phyloP scores from a whole-genome alignment of 2,888 invertebrate species.

The Plagodis dolabraria region DNA sequence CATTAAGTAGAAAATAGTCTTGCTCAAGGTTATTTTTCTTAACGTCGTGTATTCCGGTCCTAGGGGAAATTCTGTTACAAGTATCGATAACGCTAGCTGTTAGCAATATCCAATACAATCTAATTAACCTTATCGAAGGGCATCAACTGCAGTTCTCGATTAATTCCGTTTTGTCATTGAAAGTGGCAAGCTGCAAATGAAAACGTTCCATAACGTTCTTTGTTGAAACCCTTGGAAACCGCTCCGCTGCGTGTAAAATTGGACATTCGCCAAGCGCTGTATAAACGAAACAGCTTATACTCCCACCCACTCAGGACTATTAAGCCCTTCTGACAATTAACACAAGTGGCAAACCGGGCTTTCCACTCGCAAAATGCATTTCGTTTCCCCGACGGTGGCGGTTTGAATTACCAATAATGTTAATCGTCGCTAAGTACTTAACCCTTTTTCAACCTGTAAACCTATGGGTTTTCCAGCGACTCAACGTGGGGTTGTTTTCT shows the following conservation, averaged over 20 bases:
- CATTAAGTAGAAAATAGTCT: background rate
- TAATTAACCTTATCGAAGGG: slow-evolving; percentile 9
- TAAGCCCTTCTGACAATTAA: slow-evolving; percentile 35
- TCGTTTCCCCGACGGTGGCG: slow-evolving; percentile 22
- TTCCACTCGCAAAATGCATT: slow-evolving; percentile 33
- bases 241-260: slow-evolving; percentile 36
- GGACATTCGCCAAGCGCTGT: slow-evolving; percentile 39
- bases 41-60: slow-evolving; percentile 6
- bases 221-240: slow-evolving; percentile 34
- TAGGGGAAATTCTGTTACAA: slow-evolving; percentile 2
- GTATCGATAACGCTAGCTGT: slow-evolving; percentile 7
- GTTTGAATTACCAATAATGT: slow-evolving; percentile 16
- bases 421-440: background rate
- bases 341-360: slow-evolving; percentile 25
- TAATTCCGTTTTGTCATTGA: background rate
- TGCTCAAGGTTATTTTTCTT: slow-evolving; percentile 14
- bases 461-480: slow-evolving; percentile 15
- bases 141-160: slow-evolving; percentile 2
- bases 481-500: slow-evolving; percentile 9
- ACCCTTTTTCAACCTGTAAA: background rate
- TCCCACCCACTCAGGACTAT: slow-evolving; percentile 27
- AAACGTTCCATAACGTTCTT: slow-evolving; percentile 25
- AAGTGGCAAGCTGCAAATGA: slow-evolving; percentile 12
- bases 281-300: slow-evolving; percentile 36
- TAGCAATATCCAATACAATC: slow-evolving; percentile 2